Conservation (phyloP, 2,113 vertebrate species). For the Neotoma lepida region DNA sequence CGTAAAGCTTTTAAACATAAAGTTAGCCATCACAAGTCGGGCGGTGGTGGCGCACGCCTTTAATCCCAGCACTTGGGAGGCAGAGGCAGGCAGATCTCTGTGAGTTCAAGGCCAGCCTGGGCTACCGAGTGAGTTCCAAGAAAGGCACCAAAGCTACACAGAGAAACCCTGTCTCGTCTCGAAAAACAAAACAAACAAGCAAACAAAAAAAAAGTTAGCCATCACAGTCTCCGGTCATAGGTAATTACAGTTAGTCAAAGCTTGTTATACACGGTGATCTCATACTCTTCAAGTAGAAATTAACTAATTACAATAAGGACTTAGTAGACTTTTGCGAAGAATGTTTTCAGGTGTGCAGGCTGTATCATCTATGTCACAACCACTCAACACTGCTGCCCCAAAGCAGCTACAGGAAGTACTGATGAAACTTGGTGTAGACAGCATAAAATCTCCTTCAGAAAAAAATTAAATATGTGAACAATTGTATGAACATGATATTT, state of each 20-base stretch:
- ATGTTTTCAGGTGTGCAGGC: neutral
- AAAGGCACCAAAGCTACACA: no score
- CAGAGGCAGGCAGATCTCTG: no score
- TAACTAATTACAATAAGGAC: neutral
- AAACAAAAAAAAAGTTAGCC: neutral
- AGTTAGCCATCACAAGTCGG: neutral
- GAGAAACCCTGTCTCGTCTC: no score
- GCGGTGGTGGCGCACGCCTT: no score
- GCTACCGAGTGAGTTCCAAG: no score
- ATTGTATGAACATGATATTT: neutral
- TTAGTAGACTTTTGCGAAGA: neutral
- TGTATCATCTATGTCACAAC: neutral
- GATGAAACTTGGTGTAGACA: neutral
- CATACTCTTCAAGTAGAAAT: conserved; percentile 24
- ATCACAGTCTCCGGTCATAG: neutral
- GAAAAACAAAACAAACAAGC: no score
- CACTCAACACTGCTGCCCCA: neutral
- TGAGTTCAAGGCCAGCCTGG: no score
- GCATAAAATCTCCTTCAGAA: neutral
- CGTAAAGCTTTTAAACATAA: neutral
- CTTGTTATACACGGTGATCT: neutral
- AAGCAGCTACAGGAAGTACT: neutral
- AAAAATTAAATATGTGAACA: neutral
- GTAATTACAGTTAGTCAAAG: neutral
- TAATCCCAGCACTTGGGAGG: no score